phyloP scores from a whole-genome alignment of 2,113 vertebrate genomes.

The Percina caprodes region DNA sequence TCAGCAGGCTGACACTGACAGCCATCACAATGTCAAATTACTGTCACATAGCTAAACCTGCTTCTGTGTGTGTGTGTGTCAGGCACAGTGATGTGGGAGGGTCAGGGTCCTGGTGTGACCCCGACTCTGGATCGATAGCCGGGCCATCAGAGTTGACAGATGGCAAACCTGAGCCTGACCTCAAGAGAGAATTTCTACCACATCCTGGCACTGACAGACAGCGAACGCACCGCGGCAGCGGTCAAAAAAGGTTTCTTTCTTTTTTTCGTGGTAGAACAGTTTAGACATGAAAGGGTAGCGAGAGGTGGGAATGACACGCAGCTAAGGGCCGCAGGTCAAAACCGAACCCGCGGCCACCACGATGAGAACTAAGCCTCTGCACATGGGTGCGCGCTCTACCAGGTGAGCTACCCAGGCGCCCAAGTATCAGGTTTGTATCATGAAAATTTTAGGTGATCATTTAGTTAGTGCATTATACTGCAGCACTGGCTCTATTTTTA shows the following conservation, averaged over 20 bases:
- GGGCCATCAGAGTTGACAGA: conserved; percentile 68
- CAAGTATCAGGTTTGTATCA: too few species aligned
- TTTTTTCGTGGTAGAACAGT: too few species aligned
- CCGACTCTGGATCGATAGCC: conserved; percentile 61
- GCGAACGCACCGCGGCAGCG: neutral
- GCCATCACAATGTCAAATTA: conserved; percentile 70
- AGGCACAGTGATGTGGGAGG: conserved; percentile 42
- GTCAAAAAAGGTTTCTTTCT: neutral
- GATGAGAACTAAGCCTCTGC: too few species aligned
- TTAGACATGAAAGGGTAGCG: too few species aligned
- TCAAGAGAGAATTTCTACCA: conserved; percentile 65
- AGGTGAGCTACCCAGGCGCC: too few species aligned
- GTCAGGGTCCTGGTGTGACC: conserved; percentile 66
- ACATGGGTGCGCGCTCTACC: too few species aligned
- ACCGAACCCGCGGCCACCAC: too few species aligned
- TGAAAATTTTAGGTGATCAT: too few species aligned
- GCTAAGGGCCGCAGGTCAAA: too few species aligned
- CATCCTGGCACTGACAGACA: conserved; percentile 53
- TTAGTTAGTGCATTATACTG: too few species aligned
- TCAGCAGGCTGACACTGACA: conserved; percentile 62
- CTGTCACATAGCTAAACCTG: conserved; percentile 59
- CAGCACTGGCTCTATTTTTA: too few species aligned
- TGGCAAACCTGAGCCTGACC: conserved; percentile 69
- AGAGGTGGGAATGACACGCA: too few species aligned
- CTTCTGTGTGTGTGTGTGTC: conserved; percentile 35